Conservation (phyloP, 2,797 vertebrate genomes). For the Pangasius mekongensis region DNA sequence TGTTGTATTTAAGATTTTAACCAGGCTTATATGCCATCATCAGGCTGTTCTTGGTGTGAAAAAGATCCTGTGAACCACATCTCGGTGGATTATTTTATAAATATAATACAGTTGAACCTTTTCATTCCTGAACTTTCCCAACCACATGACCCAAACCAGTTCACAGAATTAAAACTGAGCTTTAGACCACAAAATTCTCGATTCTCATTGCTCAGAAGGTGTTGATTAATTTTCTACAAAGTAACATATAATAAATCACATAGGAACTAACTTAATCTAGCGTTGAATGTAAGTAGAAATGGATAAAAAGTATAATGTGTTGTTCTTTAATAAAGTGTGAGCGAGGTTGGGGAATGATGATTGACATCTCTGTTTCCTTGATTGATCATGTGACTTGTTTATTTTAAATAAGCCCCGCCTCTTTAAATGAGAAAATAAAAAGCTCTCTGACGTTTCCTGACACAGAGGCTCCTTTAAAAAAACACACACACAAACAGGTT, state of each 20-base stretch:
- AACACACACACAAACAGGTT: conserved; percentile 72
- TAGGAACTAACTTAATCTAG: neutral
- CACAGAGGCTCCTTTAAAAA: conserved; percentile 47
- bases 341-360: neutral
- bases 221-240: neutral
- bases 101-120: neutral
- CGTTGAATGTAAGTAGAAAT: neutral
- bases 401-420: conserved; percentile 59
- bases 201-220: neutral
- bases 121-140: neutral
- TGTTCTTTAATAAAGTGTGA: neutral
- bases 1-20: conserved; percentile 9
- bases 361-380: too few species aligned
- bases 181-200: neutral
- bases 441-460: neutral
- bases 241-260: neutral
- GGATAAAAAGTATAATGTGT: neutral
- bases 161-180: neutral
- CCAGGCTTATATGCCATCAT: neutral
- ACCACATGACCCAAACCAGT: neutral
- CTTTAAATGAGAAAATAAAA: conserved; percentile 58
- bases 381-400: conserved; percentile 28
- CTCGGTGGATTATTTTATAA: neutral
- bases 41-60: neutral
- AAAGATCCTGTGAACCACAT: too few species aligned